phyloP scores from a whole-genome alignment of 1,140 invertebrate genomes.

The Zaprionus davidi region DNA sequence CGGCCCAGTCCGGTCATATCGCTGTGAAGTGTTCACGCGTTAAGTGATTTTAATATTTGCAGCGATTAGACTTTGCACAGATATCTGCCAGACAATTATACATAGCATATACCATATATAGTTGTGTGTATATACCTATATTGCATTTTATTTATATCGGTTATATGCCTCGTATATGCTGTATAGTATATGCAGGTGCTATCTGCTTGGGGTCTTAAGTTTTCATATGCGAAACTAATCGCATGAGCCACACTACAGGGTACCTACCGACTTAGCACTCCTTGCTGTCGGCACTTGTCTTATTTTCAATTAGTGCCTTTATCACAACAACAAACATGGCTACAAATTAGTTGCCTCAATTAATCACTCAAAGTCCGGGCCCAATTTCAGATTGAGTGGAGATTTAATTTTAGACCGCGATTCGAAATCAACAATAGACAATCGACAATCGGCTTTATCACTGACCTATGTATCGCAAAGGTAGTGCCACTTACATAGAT shows the following conservation, averaged over 20 bases:
- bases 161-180: not conserved
- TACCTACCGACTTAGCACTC: not conserved
- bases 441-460: constrained; percentile 26
- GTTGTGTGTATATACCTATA: not conserved
- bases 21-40: constrained; percentile 25
- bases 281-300: not conserved
- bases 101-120: not conserved
- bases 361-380: constrained; percentile 28
- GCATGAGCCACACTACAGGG: not conserved
- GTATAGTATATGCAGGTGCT: not conserved
- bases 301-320: constrained; percentile 4
- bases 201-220: not conserved
- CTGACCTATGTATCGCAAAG: not conserved
- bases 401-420: constrained; percentile 36
- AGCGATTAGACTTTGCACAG: constrained; percentile 26
- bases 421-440: constrained; percentile 34
- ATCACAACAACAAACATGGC: constrained; percentile 13
- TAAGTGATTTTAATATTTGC: constrained; percentile 22
- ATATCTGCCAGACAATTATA: not conserved
- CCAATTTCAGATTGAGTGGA: constrained; percentile 18
- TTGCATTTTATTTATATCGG: not conserved
- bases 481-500: not conserved
- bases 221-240: not conserved
- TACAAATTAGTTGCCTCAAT: constrained; percentile 1
- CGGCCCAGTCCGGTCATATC: constrained; percentile 5